These are phyloP conservation scores for Diachasma alloeum DNA, from an alignment of 1,140 invertebrate species.

Conservation along the genomic window DNA sequence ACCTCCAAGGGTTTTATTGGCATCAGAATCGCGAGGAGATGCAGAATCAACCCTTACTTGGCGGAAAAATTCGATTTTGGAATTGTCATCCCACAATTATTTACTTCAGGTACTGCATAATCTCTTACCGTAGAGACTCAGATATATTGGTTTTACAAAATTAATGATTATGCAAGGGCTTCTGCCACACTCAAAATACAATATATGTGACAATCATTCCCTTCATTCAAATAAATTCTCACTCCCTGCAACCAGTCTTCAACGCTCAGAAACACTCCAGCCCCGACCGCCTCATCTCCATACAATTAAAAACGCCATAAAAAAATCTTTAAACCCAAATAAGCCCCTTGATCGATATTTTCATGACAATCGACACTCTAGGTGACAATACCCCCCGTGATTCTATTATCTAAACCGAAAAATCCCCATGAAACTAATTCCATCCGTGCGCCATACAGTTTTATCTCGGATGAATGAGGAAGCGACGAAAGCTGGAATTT, in stretches of 20 bases:
- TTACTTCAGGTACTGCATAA: too few relatives aligned
- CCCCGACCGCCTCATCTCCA: background rate
- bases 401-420: slow-evolving; percentile 24
- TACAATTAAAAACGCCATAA: background rate
- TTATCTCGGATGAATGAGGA: slow-evolving; percentile 55
- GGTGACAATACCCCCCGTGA: slow-evolving; percentile 11
- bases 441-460: slow-evolving; percentile 38
- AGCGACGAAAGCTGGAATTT: slow-evolving; percentile 64
- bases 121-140: too few relatives aligned
- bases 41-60: too few relatives aligned
- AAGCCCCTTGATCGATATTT: slow-evolving; percentile 41
- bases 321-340: background rate
- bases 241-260: background rate
- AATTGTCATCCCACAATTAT: too few relatives aligned
- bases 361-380: slow-evolving; percentile 54
- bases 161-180: too few relatives aligned
- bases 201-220: background rate
- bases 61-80: too few relatives aligned
- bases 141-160: too few relatives aligned
- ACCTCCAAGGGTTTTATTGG: too few relatives aligned
- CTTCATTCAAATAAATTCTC: background rate
- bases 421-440: slow-evolving; percentile 17
- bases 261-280: background rate
- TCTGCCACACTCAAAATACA: too few relatives aligned
- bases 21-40: too few relatives aligned